Evolutionary conservation across 2,888 invertebrate genomes (phyloP).

Genomic region (Syrphus vitripennis): DNA sequence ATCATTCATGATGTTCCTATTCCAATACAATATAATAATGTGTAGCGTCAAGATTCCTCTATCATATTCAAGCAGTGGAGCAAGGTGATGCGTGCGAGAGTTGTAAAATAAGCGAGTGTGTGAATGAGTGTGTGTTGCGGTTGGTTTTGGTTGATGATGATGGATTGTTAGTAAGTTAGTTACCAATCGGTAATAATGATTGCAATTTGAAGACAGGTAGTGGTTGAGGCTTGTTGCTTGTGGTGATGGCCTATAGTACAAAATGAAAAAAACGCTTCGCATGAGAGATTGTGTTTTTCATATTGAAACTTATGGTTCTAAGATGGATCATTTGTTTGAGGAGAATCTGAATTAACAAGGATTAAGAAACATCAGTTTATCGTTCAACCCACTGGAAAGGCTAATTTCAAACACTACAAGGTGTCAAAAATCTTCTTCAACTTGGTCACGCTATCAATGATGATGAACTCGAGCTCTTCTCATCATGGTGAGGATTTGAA

Average conservation of each 20-base stretch:
- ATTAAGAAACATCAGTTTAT: neutral
- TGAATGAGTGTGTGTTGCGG: slow-evolving; percentile 44
- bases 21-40: neutral
- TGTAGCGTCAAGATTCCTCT: neutral
- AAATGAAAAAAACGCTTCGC: neutral
- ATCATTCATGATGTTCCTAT: slow-evolving; percentile 49
- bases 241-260: slow-evolving; percentile 38
- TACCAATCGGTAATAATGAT: slow-evolving; percentile 68
- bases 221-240: slow-evolving; percentile 53
- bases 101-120: no score
- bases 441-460: neutral
- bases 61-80: neutral
- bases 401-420: neutral
- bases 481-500: no score
- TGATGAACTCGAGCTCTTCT: no score
- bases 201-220: slow-evolving; percentile 71
- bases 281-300: neutral
- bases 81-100: neutral
- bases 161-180: slow-evolving; percentile 71
- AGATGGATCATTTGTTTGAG: neutral
- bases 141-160: slow-evolving; percentile 62
- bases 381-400: neutral
- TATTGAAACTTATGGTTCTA: neutral
- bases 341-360: neutral
- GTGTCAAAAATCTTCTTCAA: neutral